Evolutionary conservation across 2,797 vertebrate species (phyloP).

Genomic region (Apogon talboti): DNA sequence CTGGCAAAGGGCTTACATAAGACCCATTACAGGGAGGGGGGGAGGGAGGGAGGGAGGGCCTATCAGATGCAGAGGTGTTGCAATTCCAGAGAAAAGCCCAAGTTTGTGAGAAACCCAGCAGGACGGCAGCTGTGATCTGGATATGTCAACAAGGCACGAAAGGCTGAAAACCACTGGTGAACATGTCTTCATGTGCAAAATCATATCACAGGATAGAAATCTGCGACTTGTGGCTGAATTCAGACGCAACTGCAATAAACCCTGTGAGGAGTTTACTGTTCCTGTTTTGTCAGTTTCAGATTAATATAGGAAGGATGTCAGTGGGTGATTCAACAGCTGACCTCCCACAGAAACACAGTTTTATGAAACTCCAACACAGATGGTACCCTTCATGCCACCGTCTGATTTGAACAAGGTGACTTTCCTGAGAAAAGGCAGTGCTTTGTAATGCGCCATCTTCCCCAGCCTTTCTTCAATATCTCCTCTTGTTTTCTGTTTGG

Average conservation of each 20-base stretch:
- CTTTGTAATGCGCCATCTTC: slow-evolving; percentile 35
- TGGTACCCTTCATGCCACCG: slow-evolving; percentile 41
- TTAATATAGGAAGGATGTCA: slow-evolving; percentile 9
- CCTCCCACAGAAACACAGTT: slow-evolving; percentile 17
- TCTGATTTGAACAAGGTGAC: slow-evolving; percentile 68
- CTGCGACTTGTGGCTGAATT: slow-evolving; percentile 3
- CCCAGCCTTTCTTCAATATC: slow-evolving; percentile 20
- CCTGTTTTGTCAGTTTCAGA: slow-evolving; percentile 9
- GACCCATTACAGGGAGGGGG: slow-evolving; percentile 20
- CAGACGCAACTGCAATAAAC: neutral
- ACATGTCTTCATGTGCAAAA: neutral
- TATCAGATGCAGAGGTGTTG: slow-evolving; percentile 33
- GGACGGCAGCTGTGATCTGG: neutral
- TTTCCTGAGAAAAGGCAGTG: slow-evolving; percentile 66
- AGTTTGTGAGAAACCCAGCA: slow-evolving; percentile 5
- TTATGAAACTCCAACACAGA: slow-evolving; percentile 26
- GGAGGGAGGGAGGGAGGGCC: neutral
- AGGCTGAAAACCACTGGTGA: neutral
- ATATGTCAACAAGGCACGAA: slow-evolving; percentile 1
- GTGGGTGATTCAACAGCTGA: slow-evolving; percentile 10
- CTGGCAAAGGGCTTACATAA: slow-evolving; percentile 59
- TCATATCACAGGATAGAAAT: neutral
- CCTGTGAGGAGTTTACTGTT: neutral
- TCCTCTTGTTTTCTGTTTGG: slow-evolving; percentile 1
- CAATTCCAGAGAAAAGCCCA: slow-evolving; percentile 34